Percentiles rank a stretch among this genome's conserved stretches.
Evolutionary conservation across 2,113 vertebrate species (phyloP).

Genomic region (Nothocercus julius): DNA sequence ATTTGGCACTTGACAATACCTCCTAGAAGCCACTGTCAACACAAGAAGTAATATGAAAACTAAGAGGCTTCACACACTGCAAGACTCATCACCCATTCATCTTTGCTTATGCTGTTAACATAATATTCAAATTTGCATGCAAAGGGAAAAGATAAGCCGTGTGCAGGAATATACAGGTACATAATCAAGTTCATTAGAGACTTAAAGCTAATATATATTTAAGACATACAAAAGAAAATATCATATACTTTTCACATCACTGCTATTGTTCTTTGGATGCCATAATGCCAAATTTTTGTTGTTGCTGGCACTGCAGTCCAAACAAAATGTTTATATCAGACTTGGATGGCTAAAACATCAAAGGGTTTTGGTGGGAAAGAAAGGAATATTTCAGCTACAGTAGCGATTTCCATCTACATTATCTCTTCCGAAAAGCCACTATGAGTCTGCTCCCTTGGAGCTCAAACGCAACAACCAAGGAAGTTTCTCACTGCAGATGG

Average conservation of each 20-base stretch:
- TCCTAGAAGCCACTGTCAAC: not conserved
- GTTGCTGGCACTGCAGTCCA: not conserved
- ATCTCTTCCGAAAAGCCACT: fast-evolving
- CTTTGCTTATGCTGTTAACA: not conserved
- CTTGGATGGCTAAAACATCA: not conserved
- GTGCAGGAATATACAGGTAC: not conserved
- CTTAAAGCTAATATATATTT: not conserved
- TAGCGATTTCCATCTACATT: not conserved
- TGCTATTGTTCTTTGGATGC: not conserved
- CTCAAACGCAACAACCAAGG: not conserved
- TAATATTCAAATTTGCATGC: not conserved
- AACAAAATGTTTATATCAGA: not conserved
- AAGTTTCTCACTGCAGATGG: not conserved
- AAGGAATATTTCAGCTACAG: not conserved
- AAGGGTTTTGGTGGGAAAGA: not conserved
- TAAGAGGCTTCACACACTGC: not conserved
- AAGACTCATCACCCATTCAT: not conserved
- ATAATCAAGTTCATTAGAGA: not conserved
- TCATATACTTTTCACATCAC: not conserved
- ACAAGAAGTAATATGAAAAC: not conserved
- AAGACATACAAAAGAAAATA: not conserved
- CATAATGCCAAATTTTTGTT: not conserved
- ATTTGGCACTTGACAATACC: not conserved
- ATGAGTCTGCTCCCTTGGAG: not conserved
- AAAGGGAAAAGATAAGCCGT: not conserved